These are phyloP conservation scores for Corythornis vintsioides DNA, from an alignment of 2,113 vertebrate species.

Conservation along the genomic window DNA sequence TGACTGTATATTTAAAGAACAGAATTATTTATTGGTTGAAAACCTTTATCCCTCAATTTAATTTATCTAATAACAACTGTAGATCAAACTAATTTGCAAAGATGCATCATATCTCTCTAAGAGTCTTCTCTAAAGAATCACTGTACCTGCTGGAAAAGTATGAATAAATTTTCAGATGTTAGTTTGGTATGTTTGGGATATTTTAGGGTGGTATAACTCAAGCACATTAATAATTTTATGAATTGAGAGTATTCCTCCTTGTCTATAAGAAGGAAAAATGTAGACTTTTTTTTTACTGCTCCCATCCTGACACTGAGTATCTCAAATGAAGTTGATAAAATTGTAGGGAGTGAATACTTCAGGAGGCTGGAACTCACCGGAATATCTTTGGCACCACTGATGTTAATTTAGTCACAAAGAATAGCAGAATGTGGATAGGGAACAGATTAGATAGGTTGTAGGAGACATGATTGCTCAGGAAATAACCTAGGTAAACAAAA, in stretches of 20 bases:
- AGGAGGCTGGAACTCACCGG: background rate
- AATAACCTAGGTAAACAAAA: background rate
- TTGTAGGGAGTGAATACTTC: background rate
- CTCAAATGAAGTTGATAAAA: background rate
- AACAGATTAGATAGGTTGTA: background rate
- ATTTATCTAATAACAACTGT: background rate
- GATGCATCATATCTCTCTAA: background rate
- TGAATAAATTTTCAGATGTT: background rate
- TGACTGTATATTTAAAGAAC: background rate
- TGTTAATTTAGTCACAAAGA: background rate
- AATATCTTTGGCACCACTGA: background rate
- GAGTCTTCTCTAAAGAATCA: background rate
- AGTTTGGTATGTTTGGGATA: background rate
- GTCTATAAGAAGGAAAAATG: background rate
- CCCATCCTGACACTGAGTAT: background rate
- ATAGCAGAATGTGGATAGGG: background rate
- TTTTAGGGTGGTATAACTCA: background rate
- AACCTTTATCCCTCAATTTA: background rate
- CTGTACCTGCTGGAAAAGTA: background rate
- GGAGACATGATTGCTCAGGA: background rate
- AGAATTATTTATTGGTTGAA: background rate
- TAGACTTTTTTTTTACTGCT: background rate
- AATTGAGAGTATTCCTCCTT: background rate
- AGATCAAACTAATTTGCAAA: rapidly evolving
- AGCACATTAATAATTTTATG: background rate